phyloP scores from a whole-genome alignment of 1,140 invertebrate genomes.

The Drosophila nikananu region DNA sequence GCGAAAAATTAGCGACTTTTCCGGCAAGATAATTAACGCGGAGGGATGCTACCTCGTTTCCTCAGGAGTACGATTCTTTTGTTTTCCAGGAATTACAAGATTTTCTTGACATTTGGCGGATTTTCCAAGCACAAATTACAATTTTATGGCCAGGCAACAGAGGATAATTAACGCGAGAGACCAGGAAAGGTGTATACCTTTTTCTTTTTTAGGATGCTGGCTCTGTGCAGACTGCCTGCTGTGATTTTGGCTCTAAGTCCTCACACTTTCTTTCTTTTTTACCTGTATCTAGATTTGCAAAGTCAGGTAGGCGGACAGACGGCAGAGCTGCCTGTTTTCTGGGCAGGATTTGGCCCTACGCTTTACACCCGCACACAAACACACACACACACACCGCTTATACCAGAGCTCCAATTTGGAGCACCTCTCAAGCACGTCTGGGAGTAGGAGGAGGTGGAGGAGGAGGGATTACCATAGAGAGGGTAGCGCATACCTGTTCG shows the following conservation, averaged over 20 bases:
- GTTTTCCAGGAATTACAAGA: slow-evolving; percentile 22
- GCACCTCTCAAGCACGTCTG: not conserved
- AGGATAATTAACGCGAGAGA: slow-evolving; percentile 12
- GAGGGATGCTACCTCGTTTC: not conserved
- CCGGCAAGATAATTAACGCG: not conserved
- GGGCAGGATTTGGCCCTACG: slow-evolving; percentile 1
- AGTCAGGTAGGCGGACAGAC: slow-evolving; percentile 18
- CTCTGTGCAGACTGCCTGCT: slow-evolving; percentile 19
- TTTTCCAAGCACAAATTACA: slow-evolving; percentile 25
- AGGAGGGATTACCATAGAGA: slow-evolving; percentile 14
- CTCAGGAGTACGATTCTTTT: too few relatives aligned
- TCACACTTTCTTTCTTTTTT: slow-evolving; percentile 14
- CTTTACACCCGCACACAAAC: slow-evolving; percentile 22
- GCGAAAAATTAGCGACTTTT: not conserved
- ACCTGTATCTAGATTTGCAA: slow-evolving; percentile 9
- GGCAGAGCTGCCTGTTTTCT: not conserved
- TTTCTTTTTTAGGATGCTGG: slow-evolving; percentile 5
- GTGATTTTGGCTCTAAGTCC: slow-evolving; percentile 22
- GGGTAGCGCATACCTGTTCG: slow-evolving; percentile 91
- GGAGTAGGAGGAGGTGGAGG: not conserved
- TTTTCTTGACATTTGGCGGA: slow-evolving; percentile 20
- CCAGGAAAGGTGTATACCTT: not conserved
- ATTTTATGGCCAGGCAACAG: slow-evolving; percentile 12
- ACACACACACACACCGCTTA: slow-evolving; percentile 12
- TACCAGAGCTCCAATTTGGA: slow-evolving; percentile 7